Base-by-base conservation (phyloP, 2,113 vertebrate species). In the Solenodon paradoxus region DNA sequence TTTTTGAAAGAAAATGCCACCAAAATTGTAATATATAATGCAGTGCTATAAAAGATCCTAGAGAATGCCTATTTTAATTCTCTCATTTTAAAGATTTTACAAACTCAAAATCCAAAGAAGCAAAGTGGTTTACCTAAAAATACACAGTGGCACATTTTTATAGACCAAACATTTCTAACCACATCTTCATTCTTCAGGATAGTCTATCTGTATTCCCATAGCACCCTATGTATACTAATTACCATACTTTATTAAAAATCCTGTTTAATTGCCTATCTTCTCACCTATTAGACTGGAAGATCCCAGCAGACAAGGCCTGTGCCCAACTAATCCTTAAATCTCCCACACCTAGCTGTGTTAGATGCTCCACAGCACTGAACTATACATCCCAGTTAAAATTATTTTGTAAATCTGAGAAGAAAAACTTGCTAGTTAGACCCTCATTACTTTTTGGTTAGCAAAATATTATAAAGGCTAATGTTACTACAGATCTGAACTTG, bases 171-270 rank as follows among this genome's bases (percentile, higher is more conserved):
- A 95, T 80, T 84, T 96, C 75, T 69, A 91, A 77, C 55, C 26
- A 74, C 9, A 68, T 59, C 51, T 90, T 83, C 57, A 87, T 74
- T 86, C n/a, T 49, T 61, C n/a, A 64, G 47, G 77, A 95, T 32
- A 95, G 75, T 5, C 42, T 30, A 69, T 72, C 42, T 82, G 30
- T 78, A 68, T 61, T 88, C 55, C 45, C 24, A 38, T 17, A 85
- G 40, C 7, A 92, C 24, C 26, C 26, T 91, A 57, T 53, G 9
- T 16, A 94, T n/a, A 40, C 55, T 86, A 89, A 93, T 82, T 78
- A 96, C 38, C 26, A 90, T 28, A 42, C 32, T 49, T 55, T 51
- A 45, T 42, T 94, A 90, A 88, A 94, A 95, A 72, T 95, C 51
- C 15, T 79, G 35, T 64, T 85, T 92, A 86, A 90, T 78, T 72